phyloP scores from a whole-genome alignment of 1,140 invertebrate genomes.

The Tribolium castaneum region DNA sequence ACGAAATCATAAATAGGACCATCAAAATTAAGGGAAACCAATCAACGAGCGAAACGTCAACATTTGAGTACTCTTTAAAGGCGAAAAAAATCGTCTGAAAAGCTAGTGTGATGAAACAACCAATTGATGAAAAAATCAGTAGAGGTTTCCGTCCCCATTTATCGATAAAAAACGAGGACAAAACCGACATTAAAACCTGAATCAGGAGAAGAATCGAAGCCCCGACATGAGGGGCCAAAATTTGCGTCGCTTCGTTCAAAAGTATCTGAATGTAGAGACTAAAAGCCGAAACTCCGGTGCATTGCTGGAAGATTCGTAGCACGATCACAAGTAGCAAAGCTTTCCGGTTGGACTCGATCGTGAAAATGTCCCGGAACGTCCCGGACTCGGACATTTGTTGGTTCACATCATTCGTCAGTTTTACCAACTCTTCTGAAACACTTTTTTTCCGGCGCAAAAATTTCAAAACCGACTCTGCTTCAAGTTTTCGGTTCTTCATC shows the following conservation, averaged over 20 bases:
- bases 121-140: constrained; percentile 56
- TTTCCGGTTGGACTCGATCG: constrained; percentile 54
- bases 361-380: constrained; percentile 56
- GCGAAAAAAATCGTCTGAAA: constrained; percentile 66
- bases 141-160: constrained; percentile 71
- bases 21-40: constrained; percentile 57
- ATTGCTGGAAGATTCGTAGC: constrained; percentile 57
- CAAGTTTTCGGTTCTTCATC: constrained; percentile 51
- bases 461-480: constrained; percentile 51
- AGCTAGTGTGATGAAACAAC: constrained; percentile 65
- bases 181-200: constrained; percentile 73
- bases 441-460: constrained; percentile 65
- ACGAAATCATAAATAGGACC: constrained; percentile 53
- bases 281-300: constrained; percentile 72
- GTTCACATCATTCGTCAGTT: constrained; percentile 53
- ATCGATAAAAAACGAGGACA: constrained; percentile 73
- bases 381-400: constrained; percentile 55
- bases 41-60: constrained; percentile 55
- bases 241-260: constrained; percentile 66
- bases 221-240: constrained; percentile 70
- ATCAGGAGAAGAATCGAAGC: constrained; percentile 68
- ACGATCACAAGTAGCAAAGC: constrained; percentile 52
- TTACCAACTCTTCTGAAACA: constrained; percentile 52
- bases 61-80: constrained; percentile 43
- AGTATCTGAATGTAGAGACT: constrained; percentile 73